Evolutionary conservation across 2,113 vertebrate species (phyloP).

Genomic region (Solenodon paradoxus): DNA sequence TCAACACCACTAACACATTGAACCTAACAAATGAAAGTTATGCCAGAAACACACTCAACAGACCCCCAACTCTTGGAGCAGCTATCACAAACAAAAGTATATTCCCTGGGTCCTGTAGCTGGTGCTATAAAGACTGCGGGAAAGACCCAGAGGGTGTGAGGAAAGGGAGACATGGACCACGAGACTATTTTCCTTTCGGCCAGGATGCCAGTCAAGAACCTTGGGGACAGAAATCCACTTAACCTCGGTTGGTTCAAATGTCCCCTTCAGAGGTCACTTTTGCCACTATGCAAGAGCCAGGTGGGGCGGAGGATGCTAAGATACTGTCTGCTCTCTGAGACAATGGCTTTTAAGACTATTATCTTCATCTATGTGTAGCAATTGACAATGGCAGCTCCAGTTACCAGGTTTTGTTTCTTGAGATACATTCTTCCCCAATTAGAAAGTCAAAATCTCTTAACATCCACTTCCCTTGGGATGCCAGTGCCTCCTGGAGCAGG

Average conservation of each 20-base stretch:
- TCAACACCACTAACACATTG: background rate
- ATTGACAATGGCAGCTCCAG: background rate
- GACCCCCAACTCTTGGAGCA: background rate
- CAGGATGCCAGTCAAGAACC: background rate
- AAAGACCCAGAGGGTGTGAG: background rate
- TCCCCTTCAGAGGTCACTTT: background rate
- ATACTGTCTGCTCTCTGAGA: background rate
- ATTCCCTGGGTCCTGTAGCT: background rate
- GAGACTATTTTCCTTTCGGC: background rate
- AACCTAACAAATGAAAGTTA: background rate
- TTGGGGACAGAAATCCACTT: background rate
- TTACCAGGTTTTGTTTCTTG: background rate
- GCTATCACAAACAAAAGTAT: background rate
- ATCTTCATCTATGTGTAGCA: background rate
- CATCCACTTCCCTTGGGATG: background rate
- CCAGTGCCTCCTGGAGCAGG: background rate
- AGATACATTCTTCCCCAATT: background rate
- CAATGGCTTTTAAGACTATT: background rate
- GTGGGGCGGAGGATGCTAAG: background rate
- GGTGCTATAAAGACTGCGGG: background rate
- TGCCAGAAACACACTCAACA: background rate
- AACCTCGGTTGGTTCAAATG: background rate
- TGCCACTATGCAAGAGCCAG: no score
- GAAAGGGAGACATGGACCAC: background rate
- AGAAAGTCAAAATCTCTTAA: background rate